These are phyloP conservation scores for Polyodon spathula DNA, from an alignment of 2,113 vertebrate species.

Conservation along the genomic window DNA sequence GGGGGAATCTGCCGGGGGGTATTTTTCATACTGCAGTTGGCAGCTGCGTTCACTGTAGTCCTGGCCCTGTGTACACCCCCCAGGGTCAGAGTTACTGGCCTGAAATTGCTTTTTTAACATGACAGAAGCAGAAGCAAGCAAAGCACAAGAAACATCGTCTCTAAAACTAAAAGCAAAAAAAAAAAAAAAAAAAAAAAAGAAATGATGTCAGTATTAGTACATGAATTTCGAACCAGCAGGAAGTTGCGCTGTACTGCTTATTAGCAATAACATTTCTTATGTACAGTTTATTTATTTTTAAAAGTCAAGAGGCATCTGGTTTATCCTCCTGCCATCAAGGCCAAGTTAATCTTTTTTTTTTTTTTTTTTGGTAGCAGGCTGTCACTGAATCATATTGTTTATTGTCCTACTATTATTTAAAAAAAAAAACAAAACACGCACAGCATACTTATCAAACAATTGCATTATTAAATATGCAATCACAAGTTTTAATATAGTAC, in stretches of 20 bases:
- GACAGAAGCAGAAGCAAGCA: no score
- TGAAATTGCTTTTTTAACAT: no score
- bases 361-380: no score
- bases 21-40: slow-evolving; percentile 25
- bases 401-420: no score
- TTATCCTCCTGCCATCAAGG: no score
- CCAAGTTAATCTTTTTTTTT: no score
- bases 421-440: no score
- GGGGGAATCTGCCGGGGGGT: slow-evolving; percentile 15
- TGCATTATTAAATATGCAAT: no score
- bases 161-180: neutral
- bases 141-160: neutral
- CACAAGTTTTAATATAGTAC: no score
- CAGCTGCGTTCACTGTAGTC: slow-evolving; percentile 15
- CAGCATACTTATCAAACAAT: no score
- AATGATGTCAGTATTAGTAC: neutral
- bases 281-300: neutral
- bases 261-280: neutral
- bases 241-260: neutral
- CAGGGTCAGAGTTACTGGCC: slow-evolving; percentile 14
- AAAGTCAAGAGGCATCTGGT: no score
- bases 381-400: no score
- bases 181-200: neutral
- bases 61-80: slow-evolving; percentile 1
- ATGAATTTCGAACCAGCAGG: neutral